Evolutionary conservation across 2,797 vertebrate species (phyloP), one percentile per base, ranked within the genome.

Genomic region (Sebastes flavidus): DNA sequence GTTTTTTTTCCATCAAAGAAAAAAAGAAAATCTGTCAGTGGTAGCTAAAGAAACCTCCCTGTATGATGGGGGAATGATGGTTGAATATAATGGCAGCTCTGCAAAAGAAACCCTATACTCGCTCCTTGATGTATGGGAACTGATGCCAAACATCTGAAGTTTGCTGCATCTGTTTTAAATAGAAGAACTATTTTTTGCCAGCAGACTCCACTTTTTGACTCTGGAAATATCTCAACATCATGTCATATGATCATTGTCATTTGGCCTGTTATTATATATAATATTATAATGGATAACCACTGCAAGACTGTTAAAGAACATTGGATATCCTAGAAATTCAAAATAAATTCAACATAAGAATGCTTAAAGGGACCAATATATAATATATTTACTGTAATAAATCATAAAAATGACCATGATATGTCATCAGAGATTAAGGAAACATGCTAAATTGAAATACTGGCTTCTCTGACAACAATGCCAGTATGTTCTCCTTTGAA

Each of bases 151-250:
- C 82, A 75, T 79, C 61, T 81, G 77, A 85, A 75, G 65, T 70
- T 65, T 65, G 36, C 77, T 46, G 46, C 87, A 88, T 91, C 84
- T 92, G 91, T 88, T 91, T 90, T 54, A 73, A 65, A 91, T 88
- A 59, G 27, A 81, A 38, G 2, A 59, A 58, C 27, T 62, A 38
- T 77, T 80, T 80, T 83, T 72, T 77, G 78, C 75, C 77, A 77
- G 46, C 42, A 30, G 65, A 63, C 68, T 75, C 55, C 32, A 38
- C 25, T 72, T 79, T 74, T 38, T 65, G 4, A 78, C 54, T 38
- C 65, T 83, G 78, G 42, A 86, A 89, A 81, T 63, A 77, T 77
- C 32, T 72, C 38, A 70, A 68, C 29, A 38, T 77, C n/a, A 25
- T 71, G 27, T 82, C 55, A 69, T 8, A 36, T 65, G 54, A 24